phyloP scores from a whole-genome alignment of 2,888 invertebrate species.

The Troides aeacus region DNA sequence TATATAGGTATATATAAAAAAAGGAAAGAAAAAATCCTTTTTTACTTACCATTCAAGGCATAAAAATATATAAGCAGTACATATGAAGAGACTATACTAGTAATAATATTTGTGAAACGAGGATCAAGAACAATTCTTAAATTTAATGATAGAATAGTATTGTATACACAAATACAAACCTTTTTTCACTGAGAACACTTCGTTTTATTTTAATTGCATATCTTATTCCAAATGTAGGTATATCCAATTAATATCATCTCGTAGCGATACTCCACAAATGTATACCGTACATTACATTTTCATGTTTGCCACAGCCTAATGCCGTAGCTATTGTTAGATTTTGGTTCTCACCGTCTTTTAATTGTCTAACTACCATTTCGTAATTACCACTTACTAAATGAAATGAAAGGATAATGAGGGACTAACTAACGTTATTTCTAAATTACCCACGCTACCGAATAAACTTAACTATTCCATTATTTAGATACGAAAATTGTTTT shows the following conservation, averaged over 20 bases:
- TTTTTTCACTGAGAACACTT: too few relatives aligned
- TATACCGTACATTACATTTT: constrained; percentile 40
- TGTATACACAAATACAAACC: too few relatives aligned
- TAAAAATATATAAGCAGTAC: too few relatives aligned
- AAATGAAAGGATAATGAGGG: constrained; percentile 69
- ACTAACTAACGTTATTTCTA: constrained; percentile 51
- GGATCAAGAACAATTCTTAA: too few relatives aligned
- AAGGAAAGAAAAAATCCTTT: too few relatives aligned
- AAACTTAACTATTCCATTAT: constrained; percentile 33
- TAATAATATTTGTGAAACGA: too few relatives aligned
- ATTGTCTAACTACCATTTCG: constrained; percentile 66
- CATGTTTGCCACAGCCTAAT: constrained; percentile 55
- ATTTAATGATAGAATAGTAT: too few relatives aligned
- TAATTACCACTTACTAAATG: constrained; percentile 70
- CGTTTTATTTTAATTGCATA: background rate
- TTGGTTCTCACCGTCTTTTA: constrained; percentile 72
- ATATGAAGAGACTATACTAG: too few relatives aligned
- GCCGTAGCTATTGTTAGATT: constrained; percentile 66
- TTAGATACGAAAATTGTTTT: background rate
- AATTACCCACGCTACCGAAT: constrained; percentile 60
- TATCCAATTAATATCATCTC: constrained; percentile 1
- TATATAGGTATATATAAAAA: too few relatives aligned
- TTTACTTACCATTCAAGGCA: too few relatives aligned
- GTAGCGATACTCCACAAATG: background rate
- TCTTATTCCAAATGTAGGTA: background rate